Percentiles rank a stretch among this genome's conserved stretches.
Conservation (phyloP, 1,140 invertebrate genomes). For the Homarus americanus region DNA sequence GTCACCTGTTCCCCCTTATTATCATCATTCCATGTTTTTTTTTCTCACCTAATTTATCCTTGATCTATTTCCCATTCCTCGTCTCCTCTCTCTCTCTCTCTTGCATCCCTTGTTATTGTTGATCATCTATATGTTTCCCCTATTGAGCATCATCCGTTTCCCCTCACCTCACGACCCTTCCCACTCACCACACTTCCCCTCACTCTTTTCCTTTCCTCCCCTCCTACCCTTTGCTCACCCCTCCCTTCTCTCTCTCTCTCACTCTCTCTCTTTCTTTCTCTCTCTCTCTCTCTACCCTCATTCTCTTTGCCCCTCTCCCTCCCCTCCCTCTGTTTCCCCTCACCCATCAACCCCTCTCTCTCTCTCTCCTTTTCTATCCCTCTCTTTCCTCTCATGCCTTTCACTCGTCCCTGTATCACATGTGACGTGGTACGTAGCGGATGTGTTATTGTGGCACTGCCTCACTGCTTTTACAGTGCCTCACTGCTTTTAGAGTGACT, state of each 20-base stretch:
- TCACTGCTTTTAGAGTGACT: too few species aligned
- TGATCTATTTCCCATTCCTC: background rate
- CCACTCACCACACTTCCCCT: background rate
- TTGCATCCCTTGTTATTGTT: background rate
- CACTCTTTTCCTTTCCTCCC: background rate
- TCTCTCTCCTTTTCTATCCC: background rate
- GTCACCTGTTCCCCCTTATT: too few species aligned
- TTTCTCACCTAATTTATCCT: background rate
- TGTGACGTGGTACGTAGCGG: background rate
- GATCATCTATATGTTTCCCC: background rate
- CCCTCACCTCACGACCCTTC: background rate
- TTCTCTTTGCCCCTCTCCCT: background rate
- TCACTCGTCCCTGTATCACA: background rate
- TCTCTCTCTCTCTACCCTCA: background rate
- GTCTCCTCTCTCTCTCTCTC: background rate
- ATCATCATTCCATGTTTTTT: background rate
- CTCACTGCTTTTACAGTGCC: background rate
- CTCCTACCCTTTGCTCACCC: background rate
- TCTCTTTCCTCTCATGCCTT: too few species aligned
- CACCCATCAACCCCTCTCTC: background rate
- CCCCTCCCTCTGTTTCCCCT: background rate
- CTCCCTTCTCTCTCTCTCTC: background rate
- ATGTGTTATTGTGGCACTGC: background rate
- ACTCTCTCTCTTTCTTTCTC: conserved; percentile 40
- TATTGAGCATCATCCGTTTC: background rate